phyloP scores from a whole-genome alignment of 2,797 vertebrate species.

The Clarias platycephalus region DNA sequence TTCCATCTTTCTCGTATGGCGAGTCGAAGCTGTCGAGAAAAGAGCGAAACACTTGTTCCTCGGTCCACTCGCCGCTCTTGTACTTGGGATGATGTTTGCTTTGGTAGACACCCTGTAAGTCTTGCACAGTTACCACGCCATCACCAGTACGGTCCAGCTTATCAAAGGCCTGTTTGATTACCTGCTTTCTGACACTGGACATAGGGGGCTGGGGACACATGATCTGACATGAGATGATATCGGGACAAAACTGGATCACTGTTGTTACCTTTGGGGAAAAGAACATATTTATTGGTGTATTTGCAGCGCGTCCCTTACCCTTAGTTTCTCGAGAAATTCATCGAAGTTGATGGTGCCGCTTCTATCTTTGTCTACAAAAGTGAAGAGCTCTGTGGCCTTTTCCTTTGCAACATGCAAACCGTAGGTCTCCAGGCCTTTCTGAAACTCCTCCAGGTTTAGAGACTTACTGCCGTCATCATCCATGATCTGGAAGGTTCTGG shows the following conservation, averaged over 20 bases:
- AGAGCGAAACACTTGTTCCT: slow-evolving; percentile 70
- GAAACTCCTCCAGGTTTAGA: slow-evolving; percentile 69
- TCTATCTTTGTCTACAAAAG: slow-evolving; percentile 67
- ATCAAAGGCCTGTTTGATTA: slow-evolving; percentile 67
- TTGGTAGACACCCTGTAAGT: slow-evolving; percentile 71
- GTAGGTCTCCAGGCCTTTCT: slow-evolving; percentile 65
- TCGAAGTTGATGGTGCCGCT: slow-evolving; percentile 70
- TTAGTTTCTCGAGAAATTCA: slow-evolving; percentile 71
- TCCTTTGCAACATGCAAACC: slow-evolving; percentile 60
- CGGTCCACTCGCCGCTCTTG: slow-evolving; percentile 70
- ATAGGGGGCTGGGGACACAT: slow-evolving; percentile 62
- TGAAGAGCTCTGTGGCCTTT: slow-evolving; percentile 64
- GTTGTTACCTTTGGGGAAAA: neutral
- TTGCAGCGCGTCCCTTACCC: slow-evolving; percentile 60
- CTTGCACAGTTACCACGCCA: slow-evolving; percentile 68
- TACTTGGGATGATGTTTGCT: slow-evolving; percentile 70
- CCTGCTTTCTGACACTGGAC: slow-evolving; percentile 66
- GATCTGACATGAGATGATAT: slow-evolving; percentile 4
- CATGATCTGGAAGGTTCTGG: slow-evolving; percentile 69
- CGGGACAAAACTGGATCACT: neutral
- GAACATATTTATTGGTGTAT: neutral
- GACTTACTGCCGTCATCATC: slow-evolving; percentile 67
- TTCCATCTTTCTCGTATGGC: slow-evolving; percentile 69
- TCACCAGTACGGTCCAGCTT: slow-evolving; percentile 74
- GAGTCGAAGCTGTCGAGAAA: slow-evolving; percentile 77